Base-by-base conservation (phyloP, 2,113 vertebrate species). In the Procavia capensis region DNA sequence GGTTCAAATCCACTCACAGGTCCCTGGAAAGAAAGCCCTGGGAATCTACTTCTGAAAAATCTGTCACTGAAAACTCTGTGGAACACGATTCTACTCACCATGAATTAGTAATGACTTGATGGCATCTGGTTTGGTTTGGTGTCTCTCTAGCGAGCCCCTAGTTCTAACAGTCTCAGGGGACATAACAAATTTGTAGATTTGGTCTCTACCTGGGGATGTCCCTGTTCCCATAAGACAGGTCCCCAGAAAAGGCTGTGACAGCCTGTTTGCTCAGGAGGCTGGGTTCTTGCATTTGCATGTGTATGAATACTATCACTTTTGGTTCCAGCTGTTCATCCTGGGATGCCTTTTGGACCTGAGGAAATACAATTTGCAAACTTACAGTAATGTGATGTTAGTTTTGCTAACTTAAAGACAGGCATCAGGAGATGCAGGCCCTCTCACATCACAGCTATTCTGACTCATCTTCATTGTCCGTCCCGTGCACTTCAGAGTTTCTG, bases 321-420 rank as follows among this genome's bases (percentile, higher is more conserved):
- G 0, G 5, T 27, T 63, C 25, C 41, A 29, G 7, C 50, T 82
- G 22, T 16, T 61, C 34, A 2, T 6, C 74, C 61, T 16, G 4
- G 13, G 36, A 9, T 41, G 66, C 45, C 3, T 22, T 88, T 64
- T 41, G 70, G 24, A 27, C 36, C 61, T 75, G 63, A 75, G 80
- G 87, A 93, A 91, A 78, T 87, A 54, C 86, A 95, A 8, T 91
- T 91, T 31, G 2, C 31, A 89, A 93, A 89, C 96, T 89, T 91
- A 43, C 63, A 84, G 80, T 89, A 72, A 94, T n/a, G 64, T 57
- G 90, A 93, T 93, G 80, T 93, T 96, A 81, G 86, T 90, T 95
- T 85, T 94, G 93, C 93, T 97, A 85, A 31, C 93, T 84, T 93
- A 92, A 94, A 96, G 95, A 97, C 93, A 95, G 95, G 87, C 81